These are phyloP conservation scores for Schizopygopsis pylzovi DNA, from an alignment of 2,797 vertebrate genomes.

Conservation along the genomic window DNA sequence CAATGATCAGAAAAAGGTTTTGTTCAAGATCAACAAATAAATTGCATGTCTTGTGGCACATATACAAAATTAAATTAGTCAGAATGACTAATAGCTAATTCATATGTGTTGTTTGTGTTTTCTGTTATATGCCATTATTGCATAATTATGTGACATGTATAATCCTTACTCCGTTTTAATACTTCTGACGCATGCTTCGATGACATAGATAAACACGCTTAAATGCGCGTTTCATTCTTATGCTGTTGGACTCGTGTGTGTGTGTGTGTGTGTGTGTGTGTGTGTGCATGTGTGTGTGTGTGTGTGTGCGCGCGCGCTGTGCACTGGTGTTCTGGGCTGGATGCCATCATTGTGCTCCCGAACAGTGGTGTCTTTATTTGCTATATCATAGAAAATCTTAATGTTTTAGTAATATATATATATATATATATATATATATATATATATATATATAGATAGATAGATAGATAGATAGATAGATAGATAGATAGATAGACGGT, in stretches of 20 bases:
- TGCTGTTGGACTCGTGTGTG: neutral
- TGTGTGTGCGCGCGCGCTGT: neutral
- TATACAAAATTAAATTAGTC: neutral
- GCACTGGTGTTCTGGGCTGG: conserved; percentile 59
- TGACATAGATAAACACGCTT: conserved; percentile 12
- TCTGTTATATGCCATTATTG: neutral
- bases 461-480: too few species aligned
- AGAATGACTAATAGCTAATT: neutral
- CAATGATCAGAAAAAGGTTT: neutral
- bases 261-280: conserved; percentile 4
- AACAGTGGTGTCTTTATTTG: conserved; percentile 26
- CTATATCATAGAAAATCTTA: conserved; percentile 18
- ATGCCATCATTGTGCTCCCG: conserved; percentile 62
- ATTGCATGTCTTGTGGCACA: neutral
- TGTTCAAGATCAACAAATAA: neutral
- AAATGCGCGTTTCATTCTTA: neutral
- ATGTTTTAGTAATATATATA: conserved; percentile 23
- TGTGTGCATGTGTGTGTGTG: neutral
- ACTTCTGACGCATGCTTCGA: neutral
- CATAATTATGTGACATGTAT: neutral
- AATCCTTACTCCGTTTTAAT: neutral
- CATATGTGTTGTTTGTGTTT: neutral
- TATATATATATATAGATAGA: neutral
- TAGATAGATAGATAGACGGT: too few species aligned
- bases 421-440: neutral